Evolutionary conservation across 2,888 invertebrate species (phyloP).

Genomic region (Gymnosoma rotundatum): DNA sequence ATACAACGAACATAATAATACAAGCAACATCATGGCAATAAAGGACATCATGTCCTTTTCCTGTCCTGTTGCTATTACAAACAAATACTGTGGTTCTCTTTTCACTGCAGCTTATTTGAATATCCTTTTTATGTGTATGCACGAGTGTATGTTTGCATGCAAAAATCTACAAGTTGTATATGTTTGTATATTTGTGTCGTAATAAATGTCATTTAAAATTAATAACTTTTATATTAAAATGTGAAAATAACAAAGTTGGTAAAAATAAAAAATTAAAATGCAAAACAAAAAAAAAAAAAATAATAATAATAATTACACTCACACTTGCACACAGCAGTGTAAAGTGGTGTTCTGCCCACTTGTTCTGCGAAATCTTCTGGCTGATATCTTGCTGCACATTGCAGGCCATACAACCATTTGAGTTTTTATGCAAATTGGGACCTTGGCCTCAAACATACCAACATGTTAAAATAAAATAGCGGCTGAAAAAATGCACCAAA

Average conservation of each 20-base stretch:
- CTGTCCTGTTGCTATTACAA: slow-evolving; percentile 46
- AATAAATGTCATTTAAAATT: slow-evolving; percentile 74
- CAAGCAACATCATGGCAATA: slow-evolving; percentile 50
- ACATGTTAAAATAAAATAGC: slow-evolving; percentile 37
- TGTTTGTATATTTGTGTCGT: slow-evolving; percentile 50
- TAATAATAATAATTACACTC: slow-evolving; percentile 54
- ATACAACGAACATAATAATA: slow-evolving; percentile 30
- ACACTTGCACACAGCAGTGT: slow-evolving; percentile 15
- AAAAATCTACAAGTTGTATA: slow-evolving; percentile 3
- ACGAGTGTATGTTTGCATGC: background rate
- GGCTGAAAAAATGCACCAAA: slow-evolving; percentile 19
- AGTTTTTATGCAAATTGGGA: slow-evolving; percentile 57
- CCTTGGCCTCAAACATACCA: slow-evolving; percentile 60
- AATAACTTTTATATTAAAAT: slow-evolving; percentile 72
- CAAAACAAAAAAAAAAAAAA: slow-evolving; percentile 3
- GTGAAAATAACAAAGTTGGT: slow-evolving; percentile 52
- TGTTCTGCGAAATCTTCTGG: slow-evolving; percentile 12
- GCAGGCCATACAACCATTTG: slow-evolving; percentile 7
- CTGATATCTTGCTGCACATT: slow-evolving; percentile 31
- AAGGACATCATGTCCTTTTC: slow-evolving; percentile 65
- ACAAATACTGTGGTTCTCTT: slow-evolving; percentile 19
- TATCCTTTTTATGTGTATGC: slow-evolving; percentile 20
- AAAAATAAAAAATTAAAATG: background rate
- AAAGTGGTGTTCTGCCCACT: background rate
- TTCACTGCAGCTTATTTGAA: slow-evolving; percentile 42